These are phyloP conservation scores for Masticophis lateralis DNA, from an alignment of 2,797 vertebrate genomes.

Conservation along the genomic window DNA sequence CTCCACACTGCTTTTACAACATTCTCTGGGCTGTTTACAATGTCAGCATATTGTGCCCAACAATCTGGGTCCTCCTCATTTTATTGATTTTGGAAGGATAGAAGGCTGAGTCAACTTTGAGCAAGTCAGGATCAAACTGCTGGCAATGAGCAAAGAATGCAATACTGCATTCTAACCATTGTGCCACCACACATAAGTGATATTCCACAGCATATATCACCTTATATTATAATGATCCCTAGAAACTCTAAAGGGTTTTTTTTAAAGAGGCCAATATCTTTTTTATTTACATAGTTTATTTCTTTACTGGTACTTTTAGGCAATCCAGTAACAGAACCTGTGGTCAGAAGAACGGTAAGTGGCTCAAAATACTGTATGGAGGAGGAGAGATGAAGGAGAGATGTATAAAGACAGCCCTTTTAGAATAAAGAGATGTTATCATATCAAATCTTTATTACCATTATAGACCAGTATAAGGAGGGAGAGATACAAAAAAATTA, in stretches of 20 bases:
- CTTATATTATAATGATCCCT: background rate
- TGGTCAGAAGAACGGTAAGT: background rate
- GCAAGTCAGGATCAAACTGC: background rate
- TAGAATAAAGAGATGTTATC: background rate
- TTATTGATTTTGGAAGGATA: background rate
- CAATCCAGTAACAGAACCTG: background rate
- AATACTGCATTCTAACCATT: background rate
- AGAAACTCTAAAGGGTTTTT: background rate
- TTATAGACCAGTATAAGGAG: background rate
- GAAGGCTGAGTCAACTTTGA: background rate
- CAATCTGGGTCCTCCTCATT: background rate
- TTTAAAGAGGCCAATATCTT: background rate
- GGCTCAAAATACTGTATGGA: background rate
- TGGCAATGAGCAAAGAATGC: background rate
- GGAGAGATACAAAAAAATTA: background rate
- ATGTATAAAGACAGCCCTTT: background rate
- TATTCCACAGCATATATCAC: background rate
- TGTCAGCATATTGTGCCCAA: background rate
- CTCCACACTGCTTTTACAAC: background rate
- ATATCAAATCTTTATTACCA: background rate
- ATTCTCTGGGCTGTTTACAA: background rate
- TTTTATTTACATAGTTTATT: background rate
- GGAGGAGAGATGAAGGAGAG: background rate
- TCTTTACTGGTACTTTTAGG: background rate
- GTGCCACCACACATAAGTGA: background rate